These are phyloP conservation scores for Parasteatoda lunata DNA, from an alignment of 2,888 invertebrate genomes.

Conservation along the genomic window DNA sequence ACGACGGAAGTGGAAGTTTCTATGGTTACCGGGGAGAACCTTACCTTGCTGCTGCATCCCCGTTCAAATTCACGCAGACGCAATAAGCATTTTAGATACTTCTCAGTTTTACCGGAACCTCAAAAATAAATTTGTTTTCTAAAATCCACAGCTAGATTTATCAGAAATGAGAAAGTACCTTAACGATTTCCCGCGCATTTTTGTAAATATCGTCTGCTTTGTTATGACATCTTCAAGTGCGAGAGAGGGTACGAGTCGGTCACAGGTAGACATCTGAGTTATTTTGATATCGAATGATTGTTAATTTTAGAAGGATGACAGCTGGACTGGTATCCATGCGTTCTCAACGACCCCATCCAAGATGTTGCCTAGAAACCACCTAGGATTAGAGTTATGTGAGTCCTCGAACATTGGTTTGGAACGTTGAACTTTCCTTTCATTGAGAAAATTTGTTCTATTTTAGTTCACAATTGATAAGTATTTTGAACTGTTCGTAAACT, in stretches of 20 bases:
- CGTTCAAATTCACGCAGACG: slow-evolving; percentile 55
- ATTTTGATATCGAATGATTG: not conserved
- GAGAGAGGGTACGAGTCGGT: not conserved
- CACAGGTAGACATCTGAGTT: not conserved
- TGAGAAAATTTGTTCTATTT: too few species aligned
- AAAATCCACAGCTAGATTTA: slow-evolving; percentile 28
- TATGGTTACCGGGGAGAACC: slow-evolving; percentile 56
- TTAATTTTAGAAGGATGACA: not conserved
- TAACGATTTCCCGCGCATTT: not conserved
- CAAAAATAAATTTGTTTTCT: slow-evolving; percentile 51
- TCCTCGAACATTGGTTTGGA: not conserved
- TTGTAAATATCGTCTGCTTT: not conserved
- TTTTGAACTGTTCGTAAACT: too few species aligned
- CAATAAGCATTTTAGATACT: slow-evolving; percentile 37
- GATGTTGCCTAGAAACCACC: not conserved
- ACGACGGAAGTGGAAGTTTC: slow-evolving; percentile 52
- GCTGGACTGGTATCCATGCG: not conserved
- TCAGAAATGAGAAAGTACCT: not conserved
- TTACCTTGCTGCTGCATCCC: slow-evolving; percentile 49
- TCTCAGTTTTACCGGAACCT: slow-evolving; percentile 65
- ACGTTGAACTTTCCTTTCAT: too few species aligned
- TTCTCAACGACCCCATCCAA: not conserved
- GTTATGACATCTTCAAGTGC: not conserved
- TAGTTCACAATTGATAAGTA: too few species aligned
- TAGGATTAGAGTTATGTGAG: not conserved